Conservation (phyloP, 1,140 invertebrate species). For the Diachasmimorpha longicaudata region DNA sequence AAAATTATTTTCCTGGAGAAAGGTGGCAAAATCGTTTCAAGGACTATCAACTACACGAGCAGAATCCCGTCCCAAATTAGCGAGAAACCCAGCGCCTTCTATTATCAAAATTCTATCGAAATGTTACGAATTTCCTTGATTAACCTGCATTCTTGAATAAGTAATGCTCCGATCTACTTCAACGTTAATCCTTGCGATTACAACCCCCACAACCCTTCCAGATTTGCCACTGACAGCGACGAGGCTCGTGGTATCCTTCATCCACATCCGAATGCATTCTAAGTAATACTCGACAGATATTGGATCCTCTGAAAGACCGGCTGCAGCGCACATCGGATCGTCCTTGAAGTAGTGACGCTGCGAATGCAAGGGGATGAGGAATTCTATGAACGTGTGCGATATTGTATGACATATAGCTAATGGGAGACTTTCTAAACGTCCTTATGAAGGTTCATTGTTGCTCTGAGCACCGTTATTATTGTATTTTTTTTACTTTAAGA, state of each 20-base stretch:
- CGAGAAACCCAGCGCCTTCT: too few relatives aligned
- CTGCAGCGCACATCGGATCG: constrained; percentile 57
- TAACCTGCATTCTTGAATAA: constrained; percentile 42
- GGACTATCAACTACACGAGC: too few relatives aligned
- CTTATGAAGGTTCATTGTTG: not conserved
- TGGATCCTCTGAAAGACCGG: constrained; percentile 60
- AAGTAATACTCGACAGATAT: constrained; percentile 63
- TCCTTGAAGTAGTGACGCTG: constrained; percentile 64
- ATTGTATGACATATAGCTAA: not conserved
- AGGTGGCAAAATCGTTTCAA: too few relatives aligned
- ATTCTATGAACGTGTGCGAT: not conserved
- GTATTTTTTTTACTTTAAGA: not conserved
- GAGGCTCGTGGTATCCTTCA: constrained; percentile 70
- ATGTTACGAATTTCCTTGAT: not conserved
- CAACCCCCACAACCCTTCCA: constrained; percentile 61
- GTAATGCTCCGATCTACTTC: constrained; percentile 37
- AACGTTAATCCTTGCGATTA: constrained; percentile 61
- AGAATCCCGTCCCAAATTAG: too few relatives aligned
- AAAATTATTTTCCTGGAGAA: not conserved
- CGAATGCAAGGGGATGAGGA: constrained; percentile 3
- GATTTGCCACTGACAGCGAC: constrained; percentile 64
- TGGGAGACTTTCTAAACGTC: not conserved
- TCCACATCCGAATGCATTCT: constrained; percentile 62
- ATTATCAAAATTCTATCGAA: too few relatives aligned
- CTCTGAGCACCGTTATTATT: not conserved